phyloP scores from a whole-genome alignment of 2,888 invertebrate genomes.

The Drosophila pseudotakahashii region DNA sequence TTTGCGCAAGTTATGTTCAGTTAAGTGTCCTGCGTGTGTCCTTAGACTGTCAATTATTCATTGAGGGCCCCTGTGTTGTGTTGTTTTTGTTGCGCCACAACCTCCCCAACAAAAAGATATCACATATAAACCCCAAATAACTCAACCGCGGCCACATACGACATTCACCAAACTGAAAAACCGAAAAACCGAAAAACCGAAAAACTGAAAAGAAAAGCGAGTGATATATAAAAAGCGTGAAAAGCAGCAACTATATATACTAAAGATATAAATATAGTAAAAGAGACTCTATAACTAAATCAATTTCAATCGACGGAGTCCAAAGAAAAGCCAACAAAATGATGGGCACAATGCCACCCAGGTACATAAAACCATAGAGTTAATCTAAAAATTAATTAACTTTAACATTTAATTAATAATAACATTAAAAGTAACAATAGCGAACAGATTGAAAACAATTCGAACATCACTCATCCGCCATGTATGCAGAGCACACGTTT shows the following conservation, averaged over 20 bases:
- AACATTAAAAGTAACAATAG: constrained; percentile 50
- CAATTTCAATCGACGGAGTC: constrained; percentile 25
- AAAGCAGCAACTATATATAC: constrained; percentile 33
- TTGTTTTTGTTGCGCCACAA: constrained; percentile 67
- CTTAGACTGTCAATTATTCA: constrained; percentile 74
- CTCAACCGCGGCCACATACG: constrained; percentile 82
- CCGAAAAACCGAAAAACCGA: too few relatives aligned
- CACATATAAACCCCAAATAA: constrained; percentile 51
- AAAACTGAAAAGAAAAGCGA: constrained; percentile 51
- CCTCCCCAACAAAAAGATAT: constrained; percentile 52
- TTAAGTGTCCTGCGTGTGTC: constrained; percentile 76
- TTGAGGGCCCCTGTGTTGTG: constrained; percentile 73
- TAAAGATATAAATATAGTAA: constrained; percentile 52
- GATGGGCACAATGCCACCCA: constrained; percentile 85
- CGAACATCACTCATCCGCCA: constrained; percentile 69
- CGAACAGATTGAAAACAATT: constrained; percentile 19
- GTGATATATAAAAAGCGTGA: constrained; percentile 35
- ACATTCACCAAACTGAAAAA: constrained; percentile 84
- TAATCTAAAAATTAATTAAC: constrained; percentile 57
- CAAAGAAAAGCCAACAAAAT: constrained; percentile 80
- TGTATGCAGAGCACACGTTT: constrained; percentile 45
- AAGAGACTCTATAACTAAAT: constrained; percentile 21
- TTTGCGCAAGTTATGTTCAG: constrained; percentile 76
- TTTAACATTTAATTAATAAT: constrained; percentile 40
- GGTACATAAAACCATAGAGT: constrained; percentile 81